phyloP scores from a whole-genome alignment of 2,113 vertebrate genomes.

The Oxygymnocypris stewartii region DNA sequence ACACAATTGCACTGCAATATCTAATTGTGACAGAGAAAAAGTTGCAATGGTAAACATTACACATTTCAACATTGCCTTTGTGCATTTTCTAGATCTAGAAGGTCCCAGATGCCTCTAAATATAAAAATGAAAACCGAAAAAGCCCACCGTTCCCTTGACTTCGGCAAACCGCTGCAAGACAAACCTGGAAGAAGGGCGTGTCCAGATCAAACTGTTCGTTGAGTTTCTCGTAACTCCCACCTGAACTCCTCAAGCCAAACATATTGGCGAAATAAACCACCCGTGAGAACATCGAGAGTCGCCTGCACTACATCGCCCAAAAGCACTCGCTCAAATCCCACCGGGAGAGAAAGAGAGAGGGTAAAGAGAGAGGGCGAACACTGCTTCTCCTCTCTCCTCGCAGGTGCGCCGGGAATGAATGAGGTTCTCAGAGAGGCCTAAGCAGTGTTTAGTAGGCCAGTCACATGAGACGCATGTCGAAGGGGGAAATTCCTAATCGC shows the following conservation, averaged over 20 bases:
- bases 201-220: slow-evolving; percentile 69
- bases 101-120: background rate
- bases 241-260: slow-evolving; percentile 76
- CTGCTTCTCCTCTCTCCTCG: slow-evolving; percentile 43
- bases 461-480: slow-evolving; percentile 50
- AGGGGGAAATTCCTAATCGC: slow-evolving; percentile 51
- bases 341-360: slow-evolving; percentile 32
- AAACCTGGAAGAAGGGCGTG: slow-evolving; percentile 75
- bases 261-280: slow-evolving; percentile 75
- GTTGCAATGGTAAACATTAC: background rate
- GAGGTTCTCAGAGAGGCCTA: slow-evolving; percentile 53
- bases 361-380: slow-evolving; percentile 27
- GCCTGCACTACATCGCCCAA: slow-evolving; percentile 50
- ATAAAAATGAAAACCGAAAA: background rate
- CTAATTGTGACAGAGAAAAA: background rate
- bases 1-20: background rate
- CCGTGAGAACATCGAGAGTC: slow-evolving; percentile 69
- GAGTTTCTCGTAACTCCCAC: slow-evolving; percentile 77
- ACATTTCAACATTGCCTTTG: background rate
- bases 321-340: slow-evolving; percentile 31
- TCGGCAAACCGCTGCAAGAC: slow-evolving; percentile 36
- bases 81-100: background rate
- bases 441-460: slow-evolving; percentile 53
- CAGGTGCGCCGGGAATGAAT: slow-evolving; percentile 55
- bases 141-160: background rate